Evolutionary conservation across 2,113 vertebrate genomes (phyloP).

Genomic region (Ceyx melanurus): DNA sequence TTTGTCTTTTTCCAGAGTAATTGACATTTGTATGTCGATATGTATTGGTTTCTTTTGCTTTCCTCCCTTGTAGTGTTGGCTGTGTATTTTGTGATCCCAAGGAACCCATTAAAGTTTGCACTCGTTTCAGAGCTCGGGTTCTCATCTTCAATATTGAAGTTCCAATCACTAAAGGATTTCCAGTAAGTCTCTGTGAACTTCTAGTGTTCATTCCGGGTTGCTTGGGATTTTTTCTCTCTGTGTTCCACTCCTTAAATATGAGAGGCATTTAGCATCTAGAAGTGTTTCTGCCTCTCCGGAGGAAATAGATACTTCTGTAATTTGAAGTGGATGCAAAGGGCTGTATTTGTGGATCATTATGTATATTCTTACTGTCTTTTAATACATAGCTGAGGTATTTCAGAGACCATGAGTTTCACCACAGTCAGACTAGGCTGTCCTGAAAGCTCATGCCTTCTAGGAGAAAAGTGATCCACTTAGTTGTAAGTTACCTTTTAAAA

Average conservation of each 20-base stretch:
- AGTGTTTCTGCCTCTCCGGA: background rate
- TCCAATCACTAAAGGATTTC: conserved; percentile 95
- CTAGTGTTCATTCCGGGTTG: background rate
- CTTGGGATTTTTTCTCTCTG: background rate
- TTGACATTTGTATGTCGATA: background rate
- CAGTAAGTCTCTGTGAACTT: conserved; percentile 82
- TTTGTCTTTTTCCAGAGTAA: background rate
- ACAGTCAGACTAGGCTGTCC: background rate
- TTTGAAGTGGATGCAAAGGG: background rate
- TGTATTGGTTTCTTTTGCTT: background rate
- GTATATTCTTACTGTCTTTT: background rate
- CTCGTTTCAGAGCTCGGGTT: conserved; percentile 90
- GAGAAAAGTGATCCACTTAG: background rate
- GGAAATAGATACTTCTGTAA: background rate
- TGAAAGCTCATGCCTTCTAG: background rate
- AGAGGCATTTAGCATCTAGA: background rate
- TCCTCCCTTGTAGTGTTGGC: conserved; percentile 82
- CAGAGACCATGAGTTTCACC: background rate
- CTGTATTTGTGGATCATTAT: background rate
- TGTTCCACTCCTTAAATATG: rapidly evolving
- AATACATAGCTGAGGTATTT: background rate
- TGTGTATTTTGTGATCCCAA: conserved; percentile 93
- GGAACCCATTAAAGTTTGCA: conserved; percentile 89
- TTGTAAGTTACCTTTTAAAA: background rate
- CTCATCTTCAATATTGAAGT: conserved; percentile 97